Evolutionary conservation across 2,888 invertebrate genomes (phyloP).

Genomic region (Sabellastarte sp.): DNA sequence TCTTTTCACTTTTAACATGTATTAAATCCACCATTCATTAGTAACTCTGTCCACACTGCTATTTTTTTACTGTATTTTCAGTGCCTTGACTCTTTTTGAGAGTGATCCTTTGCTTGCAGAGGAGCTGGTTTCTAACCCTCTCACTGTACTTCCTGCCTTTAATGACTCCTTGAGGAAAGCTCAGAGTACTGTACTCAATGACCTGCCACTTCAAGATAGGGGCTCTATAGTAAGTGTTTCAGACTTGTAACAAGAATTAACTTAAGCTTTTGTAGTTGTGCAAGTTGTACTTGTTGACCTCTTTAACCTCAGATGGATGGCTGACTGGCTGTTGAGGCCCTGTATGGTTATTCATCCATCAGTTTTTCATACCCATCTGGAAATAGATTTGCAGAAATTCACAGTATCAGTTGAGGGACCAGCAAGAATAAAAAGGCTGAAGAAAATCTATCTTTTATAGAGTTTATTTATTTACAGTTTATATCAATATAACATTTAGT

Average conservation of each 20-base stretch:
- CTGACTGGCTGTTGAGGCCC: no score
- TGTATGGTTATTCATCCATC: no score
- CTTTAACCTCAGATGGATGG: no score
- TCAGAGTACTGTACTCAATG: conserved; percentile 65
- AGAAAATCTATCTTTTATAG: no score
- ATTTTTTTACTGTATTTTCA: conserved; percentile 26
- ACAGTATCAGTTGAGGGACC: no score
- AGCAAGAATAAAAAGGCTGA: no score
- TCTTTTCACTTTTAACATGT: neutral
- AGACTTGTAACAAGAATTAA: no score
- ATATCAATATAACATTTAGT: no score
- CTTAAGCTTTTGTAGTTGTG: neutral
- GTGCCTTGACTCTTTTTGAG: conserved; percentile 62
- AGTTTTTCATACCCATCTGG: no score
- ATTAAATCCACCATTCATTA: neutral
- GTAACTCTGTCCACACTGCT: neutral
- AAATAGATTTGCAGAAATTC: no score
- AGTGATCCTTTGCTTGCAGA: conserved; percentile 66
- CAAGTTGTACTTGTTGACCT: neutral
- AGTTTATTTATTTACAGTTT: no score
- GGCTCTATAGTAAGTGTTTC: conserved; percentile 4
- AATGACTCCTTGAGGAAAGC: conserved; percentile 59
- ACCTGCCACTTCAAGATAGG: neutral
- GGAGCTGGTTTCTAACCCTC: conserved; percentile 69
- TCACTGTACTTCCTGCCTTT: conserved; percentile 67